Evolutionary conservation across 2,113 vertebrate genomes (phyloP).

Genomic region (Terrapene triunguis): DNA sequence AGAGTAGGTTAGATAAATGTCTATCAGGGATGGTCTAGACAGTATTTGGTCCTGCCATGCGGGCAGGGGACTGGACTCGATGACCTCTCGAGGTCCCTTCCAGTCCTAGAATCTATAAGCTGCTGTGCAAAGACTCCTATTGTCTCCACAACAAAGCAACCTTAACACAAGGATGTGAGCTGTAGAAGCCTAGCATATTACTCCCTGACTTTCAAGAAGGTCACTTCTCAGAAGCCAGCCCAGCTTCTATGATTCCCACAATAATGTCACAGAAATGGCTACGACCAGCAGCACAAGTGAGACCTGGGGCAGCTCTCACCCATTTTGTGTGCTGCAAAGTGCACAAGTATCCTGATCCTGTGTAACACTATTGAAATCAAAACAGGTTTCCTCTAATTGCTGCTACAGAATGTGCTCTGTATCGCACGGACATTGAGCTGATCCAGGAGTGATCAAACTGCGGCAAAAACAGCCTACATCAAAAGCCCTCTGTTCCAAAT

Average conservation of each 20-base stretch:
- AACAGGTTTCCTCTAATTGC: background rate
- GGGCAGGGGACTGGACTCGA: too few relatives aligned
- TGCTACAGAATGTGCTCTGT: slow-evolving; percentile 41
- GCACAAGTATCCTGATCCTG: rapidly evolving
- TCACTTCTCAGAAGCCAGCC: background rate
- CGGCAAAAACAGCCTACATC: slow-evolving; percentile 44
- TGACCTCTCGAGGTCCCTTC: too few relatives aligned
- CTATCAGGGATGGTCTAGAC: too few relatives aligned
- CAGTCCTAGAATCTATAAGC: too few relatives aligned
- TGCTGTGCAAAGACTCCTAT: background rate
- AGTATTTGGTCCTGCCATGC: too few relatives aligned
- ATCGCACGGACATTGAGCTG: slow-evolving; percentile 6
- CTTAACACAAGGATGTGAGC: background rate
- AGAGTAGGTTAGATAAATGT: too few relatives aligned
- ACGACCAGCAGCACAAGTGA: background rate
- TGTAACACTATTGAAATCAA: background rate
- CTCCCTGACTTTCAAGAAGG: slow-evolving; percentile 1
- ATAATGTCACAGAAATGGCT: background rate
- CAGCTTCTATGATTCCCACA: background rate
- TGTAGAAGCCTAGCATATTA: background rate
- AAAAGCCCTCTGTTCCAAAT: background rate
- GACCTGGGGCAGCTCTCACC: background rate
- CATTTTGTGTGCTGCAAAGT: background rate
- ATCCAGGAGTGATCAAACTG: background rate
- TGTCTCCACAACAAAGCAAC: background rate